Evolutionary conservation across 2,888 invertebrate genomes (phyloP).

Genomic region (Amblyjoppa proteus): DNA sequence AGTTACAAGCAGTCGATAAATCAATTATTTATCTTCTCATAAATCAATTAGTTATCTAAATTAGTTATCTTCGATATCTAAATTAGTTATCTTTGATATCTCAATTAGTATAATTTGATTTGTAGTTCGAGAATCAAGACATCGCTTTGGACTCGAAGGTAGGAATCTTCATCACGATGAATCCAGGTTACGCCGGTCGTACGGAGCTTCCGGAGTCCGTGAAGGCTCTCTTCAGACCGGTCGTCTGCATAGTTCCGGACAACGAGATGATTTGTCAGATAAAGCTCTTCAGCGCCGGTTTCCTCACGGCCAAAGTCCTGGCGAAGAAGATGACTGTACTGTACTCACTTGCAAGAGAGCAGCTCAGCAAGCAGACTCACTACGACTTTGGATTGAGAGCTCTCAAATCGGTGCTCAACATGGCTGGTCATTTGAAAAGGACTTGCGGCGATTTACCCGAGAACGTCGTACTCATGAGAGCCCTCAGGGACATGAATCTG

Average conservation of each 20-base stretch:
- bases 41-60: neutral
- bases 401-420: constrained; percentile 95
- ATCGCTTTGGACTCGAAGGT: constrained; percentile 94
- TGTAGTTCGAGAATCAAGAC: constrained; percentile 93
- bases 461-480: constrained; percentile 95
- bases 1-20: constrained; percentile 11
- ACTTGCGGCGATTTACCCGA: constrained; percentile 93
- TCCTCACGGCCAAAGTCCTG: constrained; percentile 94
- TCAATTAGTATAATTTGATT: constrained; percentile 49
- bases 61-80: neutral
- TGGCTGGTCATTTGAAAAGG: constrained; percentile 95
- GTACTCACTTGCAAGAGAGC: constrained; percentile 94
- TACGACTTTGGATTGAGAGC: constrained; percentile 97
- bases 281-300: constrained; percentile 96
- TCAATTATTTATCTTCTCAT: neutral
- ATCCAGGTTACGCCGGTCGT: constrained; percentile 96
- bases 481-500: constrained; percentile 95
- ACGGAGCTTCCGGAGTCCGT: constrained; percentile 97
- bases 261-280: constrained; percentile 96
- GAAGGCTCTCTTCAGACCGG: constrained; percentile 96
- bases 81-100: neutral
- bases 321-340: constrained; percentile 98
- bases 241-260: constrained; percentile 96
- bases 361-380: constrained; percentile 96
- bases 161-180: constrained; percentile 98